These are phyloP conservation scores for Cossypha caffra DNA, from an alignment of 2,797 vertebrate genomes.

Conservation along the genomic window DNA sequence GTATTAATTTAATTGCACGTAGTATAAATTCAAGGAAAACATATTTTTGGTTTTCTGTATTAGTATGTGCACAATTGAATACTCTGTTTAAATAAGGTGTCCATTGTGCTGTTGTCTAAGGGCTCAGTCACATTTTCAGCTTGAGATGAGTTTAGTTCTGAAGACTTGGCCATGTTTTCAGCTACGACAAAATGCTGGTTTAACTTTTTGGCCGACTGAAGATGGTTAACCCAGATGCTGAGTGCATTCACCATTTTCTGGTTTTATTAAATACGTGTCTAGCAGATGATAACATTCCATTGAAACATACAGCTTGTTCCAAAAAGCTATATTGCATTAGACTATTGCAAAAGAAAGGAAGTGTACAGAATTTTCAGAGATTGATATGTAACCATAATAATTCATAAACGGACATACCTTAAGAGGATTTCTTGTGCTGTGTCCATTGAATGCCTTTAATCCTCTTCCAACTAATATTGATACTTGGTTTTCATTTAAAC, in stretches of 20 bases:
- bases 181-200: background rate
- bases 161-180: background rate
- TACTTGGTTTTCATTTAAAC: conserved; percentile 17
- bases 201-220: background rate
- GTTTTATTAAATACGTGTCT: background rate
- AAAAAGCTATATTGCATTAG: background rate
- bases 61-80: background rate
- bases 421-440: background rate
- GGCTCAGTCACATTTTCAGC: background rate
- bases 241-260: background rate
- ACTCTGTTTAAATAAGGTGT: background rate
- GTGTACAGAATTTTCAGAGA: background rate
- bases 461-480: background rate
- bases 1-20: background rate
- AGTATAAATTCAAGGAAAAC: background rate
- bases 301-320: background rate
- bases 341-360: background rate
- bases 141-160: background rate
- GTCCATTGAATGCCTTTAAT: background rate
- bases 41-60: background rate
- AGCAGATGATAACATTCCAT: background rate
- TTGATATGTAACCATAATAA: background rate
- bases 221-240: background rate
- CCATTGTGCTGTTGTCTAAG: background rate
- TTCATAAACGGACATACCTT: background rate